These are phyloP conservation scores for Holcopasites calliopsidis DNA, from an alignment of 1,140 invertebrate species.

Conservation along the genomic window DNA sequence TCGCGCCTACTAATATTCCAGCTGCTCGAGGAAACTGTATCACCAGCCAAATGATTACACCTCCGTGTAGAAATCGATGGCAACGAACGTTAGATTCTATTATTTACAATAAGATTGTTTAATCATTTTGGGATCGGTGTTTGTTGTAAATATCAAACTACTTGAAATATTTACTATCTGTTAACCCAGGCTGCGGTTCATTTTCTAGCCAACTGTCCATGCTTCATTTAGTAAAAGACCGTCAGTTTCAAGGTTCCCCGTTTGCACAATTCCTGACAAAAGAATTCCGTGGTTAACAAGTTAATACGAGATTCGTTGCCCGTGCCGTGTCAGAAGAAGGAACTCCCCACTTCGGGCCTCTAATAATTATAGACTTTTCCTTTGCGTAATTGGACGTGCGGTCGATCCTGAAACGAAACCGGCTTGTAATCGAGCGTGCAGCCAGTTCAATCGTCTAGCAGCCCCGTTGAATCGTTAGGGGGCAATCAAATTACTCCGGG, in stretches of 20 bases:
- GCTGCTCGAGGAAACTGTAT: conserved; percentile 18
- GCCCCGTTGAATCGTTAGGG: not conserved
- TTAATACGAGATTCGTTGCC: not conserved
- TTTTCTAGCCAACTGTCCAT: too few relatives aligned
- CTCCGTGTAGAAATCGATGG: conserved; percentile 34
- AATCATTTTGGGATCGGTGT: not conserved
- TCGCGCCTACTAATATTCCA: not conserved
- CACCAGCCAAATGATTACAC: not conserved
- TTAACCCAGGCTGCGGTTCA: too few relatives aligned
- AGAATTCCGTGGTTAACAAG: not conserved
- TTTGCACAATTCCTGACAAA: not conserved
- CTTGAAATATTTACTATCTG: too few relatives aligned
- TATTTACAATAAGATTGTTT: conserved; percentile 8
- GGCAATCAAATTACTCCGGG: conserved; percentile 23
- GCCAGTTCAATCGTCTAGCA: conserved; percentile 1
- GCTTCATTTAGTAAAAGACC: too few relatives aligned
- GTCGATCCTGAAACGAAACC: conserved; percentile 12
- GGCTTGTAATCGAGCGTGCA: conserved; percentile 27
- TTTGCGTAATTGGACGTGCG: conserved; percentile 40
- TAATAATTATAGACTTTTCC: conserved; percentile 32
- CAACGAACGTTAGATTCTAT: not conserved
- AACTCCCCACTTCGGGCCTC: not conserved
- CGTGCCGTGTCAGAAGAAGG: not conserved
- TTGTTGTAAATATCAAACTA: too few relatives aligned
- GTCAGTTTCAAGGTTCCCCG: conserved; percentile 28